Base-by-base conservation (phyloP, 2,113 vertebrate genomes). In the Catharus bicknelli region DNA sequence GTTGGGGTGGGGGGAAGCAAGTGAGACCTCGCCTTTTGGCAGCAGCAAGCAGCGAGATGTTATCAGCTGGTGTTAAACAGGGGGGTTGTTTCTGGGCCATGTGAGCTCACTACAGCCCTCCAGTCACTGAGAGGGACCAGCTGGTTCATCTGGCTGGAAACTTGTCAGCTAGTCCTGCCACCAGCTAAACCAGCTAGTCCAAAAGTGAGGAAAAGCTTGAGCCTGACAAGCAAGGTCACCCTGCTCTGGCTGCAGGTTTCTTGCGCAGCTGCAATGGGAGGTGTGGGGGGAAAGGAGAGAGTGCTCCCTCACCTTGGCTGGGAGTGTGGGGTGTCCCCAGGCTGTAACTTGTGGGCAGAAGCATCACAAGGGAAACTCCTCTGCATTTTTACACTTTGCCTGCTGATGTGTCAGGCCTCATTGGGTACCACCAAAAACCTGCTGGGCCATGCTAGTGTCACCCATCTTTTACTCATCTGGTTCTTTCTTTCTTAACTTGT, bases 21-120 rank as follows among this genome's bases (percentile, higher is more conserved):
- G 72, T 26, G 82, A 88, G 85, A 83, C 92, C 75, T 96, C 14
- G 13, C 68, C 93, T 91, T 89, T 90, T 86, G 88, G 90, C 95
- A 86, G 70, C 78, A 83, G 42, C 43, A 4, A 58, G 75, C 83
- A 55, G 47, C 26, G 57, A 69, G 85, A 88, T 93, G 51, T 91
- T 96, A 94, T 80, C 92, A 86, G 67, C 63, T 74, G 88, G 30
- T 69, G 82, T 76, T 73, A 66, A 73, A 79, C 45, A 0, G 23
- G 32, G 32, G 66, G 48, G 12, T 53, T 80, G 63, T 45, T 92
- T 48, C 83, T 92, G 76, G 22, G 47, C 63, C 27, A 1, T 1
- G 2, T 29, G 42, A 38, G 14, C 72, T 50, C 0, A 1, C 0
- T 11, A 22, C 30, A 15, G 51, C 11, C 34, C 42, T 19, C 53